A percentile compares a stretch with the other conserved stretches of the same genome.
These are phyloP conservation scores for Gopherus evgoodei DNA, from an alignment of 2,113 vertebrate species.

Conservation along the genomic window DNA sequence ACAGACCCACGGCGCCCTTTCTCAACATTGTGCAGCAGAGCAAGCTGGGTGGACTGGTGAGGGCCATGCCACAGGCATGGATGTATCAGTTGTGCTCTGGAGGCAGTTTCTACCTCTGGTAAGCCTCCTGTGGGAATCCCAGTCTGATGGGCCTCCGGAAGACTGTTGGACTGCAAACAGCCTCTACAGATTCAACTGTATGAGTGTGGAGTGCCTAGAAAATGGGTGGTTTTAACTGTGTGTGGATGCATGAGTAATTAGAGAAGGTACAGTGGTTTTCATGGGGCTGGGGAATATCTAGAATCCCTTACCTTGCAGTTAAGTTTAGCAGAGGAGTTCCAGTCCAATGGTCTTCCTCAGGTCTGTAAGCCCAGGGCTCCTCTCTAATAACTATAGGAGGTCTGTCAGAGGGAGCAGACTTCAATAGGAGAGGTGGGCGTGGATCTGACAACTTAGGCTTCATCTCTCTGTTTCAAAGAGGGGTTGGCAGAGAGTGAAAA, in stretches of 20 bases:
- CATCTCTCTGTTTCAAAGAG: background rate
- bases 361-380: background rate
- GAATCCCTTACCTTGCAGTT: fast-evolving
- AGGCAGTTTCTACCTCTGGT: background rate
- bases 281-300: background rate
- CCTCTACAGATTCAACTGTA: background rate
- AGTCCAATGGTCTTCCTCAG: background rate
- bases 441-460: background rate
- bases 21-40: background rate
- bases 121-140: fast-evolving
- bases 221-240: background rate
- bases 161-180: background rate
- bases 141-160: background rate
- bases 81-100: background rate
- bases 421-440: background rate
- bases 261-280: background rate
- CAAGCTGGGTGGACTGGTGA: background rate
- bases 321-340: background rate
- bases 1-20: background rate
- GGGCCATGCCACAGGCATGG: background rate
- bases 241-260: background rate
- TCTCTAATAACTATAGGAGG: background rate
- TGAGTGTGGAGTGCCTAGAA: background rate
- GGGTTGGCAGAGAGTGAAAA: background rate
- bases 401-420: background rate